Percentiles rank a stretch among this genome's conserved stretches.
phyloP scores from a whole-genome alignment of 2,113 vertebrate genomes.

The Ginglymostoma cirratum region DNA sequence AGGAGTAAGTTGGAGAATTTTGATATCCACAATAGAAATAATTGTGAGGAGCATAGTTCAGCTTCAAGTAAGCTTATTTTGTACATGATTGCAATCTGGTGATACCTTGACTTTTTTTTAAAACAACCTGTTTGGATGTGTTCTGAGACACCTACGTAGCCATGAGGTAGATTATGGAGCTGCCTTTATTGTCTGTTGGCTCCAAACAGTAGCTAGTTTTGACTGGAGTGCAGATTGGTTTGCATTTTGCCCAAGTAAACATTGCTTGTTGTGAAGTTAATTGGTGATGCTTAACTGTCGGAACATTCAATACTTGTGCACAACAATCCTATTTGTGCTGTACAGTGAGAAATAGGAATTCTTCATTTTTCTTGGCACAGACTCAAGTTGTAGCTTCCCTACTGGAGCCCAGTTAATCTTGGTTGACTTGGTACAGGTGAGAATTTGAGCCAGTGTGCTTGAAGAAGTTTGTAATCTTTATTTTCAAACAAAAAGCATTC shows the following conservation, averaged over 20 bases:
- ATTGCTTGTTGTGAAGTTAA: neutral
- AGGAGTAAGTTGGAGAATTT: neutral
- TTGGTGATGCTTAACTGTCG: neutral
- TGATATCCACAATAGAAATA: neutral
- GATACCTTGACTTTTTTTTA: neutral
- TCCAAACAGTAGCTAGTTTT: neutral
- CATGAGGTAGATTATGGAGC: too few relatives aligned
- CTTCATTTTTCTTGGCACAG: neutral
- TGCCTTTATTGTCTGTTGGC: neutral
- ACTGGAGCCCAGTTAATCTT: neutral
- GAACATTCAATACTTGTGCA: neutral
- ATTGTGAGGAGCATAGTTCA: neutral
- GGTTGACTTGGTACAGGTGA: neutral
- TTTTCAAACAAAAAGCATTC: neutral
- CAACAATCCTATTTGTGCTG: neutral
- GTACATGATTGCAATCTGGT: neutral
- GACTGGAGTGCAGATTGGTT: neutral
- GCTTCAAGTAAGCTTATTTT: neutral
- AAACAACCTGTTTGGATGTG: too few relatives aligned
- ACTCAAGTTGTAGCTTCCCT: neutral
- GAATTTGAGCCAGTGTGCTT: neutral
- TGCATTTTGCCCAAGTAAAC: neutral
- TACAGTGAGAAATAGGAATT: neutral
- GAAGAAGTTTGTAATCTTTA: neutral
- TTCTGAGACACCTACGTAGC: too few relatives aligned